Evolutionary conservation across 2,113 vertebrate genomes (phyloP), one percentile per base, ranked within the genome.

Genomic region (Procavia capensis): DNA sequence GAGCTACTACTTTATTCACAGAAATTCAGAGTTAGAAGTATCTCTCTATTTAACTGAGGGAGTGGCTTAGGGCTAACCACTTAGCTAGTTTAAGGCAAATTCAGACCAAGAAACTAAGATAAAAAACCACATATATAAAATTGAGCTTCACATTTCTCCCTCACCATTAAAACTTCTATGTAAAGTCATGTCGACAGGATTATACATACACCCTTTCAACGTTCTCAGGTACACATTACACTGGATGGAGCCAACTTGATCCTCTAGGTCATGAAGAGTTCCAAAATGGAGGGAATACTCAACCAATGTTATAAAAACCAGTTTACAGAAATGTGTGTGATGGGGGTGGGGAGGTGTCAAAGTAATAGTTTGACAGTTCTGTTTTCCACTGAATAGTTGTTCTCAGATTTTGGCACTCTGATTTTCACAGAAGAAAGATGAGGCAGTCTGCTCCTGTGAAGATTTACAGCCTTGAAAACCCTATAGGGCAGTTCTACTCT

Each of bases 131-230:
- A 84, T 72, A 36, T 92, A 81, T 95, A 91, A 93, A 93, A 50
- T 95, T 94, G 88, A 78, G 63, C 88, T 97, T 54, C 64, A 34
- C 75, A 61, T 75, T 96, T 76, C 63, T 92, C 25, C 59, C 47
- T 88, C 64, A 75, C 7, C 17, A 75, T 13, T 79, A 25, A 66
- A 72, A 66, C 27, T 47, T 79, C 80, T 31, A 64, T 31, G 43
- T 22, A 50, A 39, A 45, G 13, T 87, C 64, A 14, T 34, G 34
- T 90, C 59, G 85, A 22, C 1, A 57, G 6, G 9, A 79, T 50
- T 68, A 70, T 57, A 61, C 25, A 43, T 10, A 87, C 19, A 13
- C 59, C 31, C 78, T 75, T 86, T 85, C 57, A 78, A 6, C 50
- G 74, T 90, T 81, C 89, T 96, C 43, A 63, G 39, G 75, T 66